Evolutionary conservation across 2,113 vertebrate species (phyloP).

Genomic region (Indicator indicator): DNA sequence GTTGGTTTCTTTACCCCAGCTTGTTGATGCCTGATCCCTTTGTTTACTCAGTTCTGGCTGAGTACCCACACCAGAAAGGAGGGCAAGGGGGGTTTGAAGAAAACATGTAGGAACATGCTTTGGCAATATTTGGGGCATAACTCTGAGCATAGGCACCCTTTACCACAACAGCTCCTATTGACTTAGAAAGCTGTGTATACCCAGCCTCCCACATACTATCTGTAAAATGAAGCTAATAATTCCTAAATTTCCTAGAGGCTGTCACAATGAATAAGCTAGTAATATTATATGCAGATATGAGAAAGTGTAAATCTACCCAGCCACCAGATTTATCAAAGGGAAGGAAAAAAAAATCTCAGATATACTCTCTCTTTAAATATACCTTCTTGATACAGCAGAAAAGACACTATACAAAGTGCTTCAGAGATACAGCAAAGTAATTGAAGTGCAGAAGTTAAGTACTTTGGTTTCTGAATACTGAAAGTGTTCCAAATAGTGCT

Average conservation of each 20-base stretch:
- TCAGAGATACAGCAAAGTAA: background rate
- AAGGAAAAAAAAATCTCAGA: background rate
- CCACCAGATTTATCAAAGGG: background rate
- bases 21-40: no score
- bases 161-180: background rate
- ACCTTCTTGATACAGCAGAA: background rate
- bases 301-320: background rate
- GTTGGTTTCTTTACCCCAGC: no score
- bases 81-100: no score
- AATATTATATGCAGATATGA: background rate
- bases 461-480: background rate
- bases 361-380: background rate
- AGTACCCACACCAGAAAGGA: no score
- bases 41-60: no score
- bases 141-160: no score
- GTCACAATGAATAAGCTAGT: background rate
- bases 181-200: background rate
- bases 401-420: background rate
- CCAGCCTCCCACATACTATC: background rate
- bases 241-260: background rate
- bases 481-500: background rate
- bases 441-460: background rate
- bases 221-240: background rate
- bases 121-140: no score
- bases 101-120: no score